These are phyloP conservation scores for Cynodonichthys magdalenae DNA, from an alignment of 2,797 vertebrate genomes.

Conservation along the genomic window DNA sequence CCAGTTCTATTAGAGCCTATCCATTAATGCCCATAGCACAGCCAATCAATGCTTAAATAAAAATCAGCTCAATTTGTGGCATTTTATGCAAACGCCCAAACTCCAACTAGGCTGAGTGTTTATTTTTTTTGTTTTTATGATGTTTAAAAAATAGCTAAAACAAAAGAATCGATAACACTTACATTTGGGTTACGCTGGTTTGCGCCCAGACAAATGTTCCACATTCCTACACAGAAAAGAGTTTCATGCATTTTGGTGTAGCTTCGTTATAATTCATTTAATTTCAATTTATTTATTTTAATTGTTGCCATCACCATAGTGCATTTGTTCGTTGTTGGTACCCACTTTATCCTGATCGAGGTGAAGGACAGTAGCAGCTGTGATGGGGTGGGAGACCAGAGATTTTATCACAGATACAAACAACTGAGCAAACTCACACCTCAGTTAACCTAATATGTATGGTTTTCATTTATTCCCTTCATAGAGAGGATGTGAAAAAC, in stretches of 20 bases:
- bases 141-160: conserved; percentile 76
- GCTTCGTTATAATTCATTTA: conserved; percentile 69
- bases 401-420: too few species aligned
- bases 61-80: conserved; percentile 78
- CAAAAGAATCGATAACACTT: conserved; percentile 79
- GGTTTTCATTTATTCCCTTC: too few species aligned
- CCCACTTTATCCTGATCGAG: neutral
- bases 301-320: conserved; percentile 45
- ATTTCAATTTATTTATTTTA: conserved; percentile 12
- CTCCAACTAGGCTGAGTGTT: conserved; percentile 62
- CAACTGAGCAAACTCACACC: too few species aligned
- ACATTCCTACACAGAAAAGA: conserved; percentile 71
- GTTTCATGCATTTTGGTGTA: conserved; percentile 61
- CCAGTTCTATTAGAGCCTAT: conserved; percentile 82
- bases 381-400: too few species aligned
- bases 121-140: conserved; percentile 71
- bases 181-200: conserved; percentile 71
- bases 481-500: too few species aligned
- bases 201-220: conserved; percentile 66
- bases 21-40: conserved; percentile 80
- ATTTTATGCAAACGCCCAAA: conserved; percentile 77
- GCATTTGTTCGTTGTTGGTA: conserved; percentile 17
- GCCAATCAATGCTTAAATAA: conserved; percentile 84
- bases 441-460: too few species aligned
- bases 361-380: neutral